These are phyloP conservation scores for Ellobium chinense DNA, from an alignment of 2,888 invertebrate genomes.

Conservation along the genomic window DNA sequence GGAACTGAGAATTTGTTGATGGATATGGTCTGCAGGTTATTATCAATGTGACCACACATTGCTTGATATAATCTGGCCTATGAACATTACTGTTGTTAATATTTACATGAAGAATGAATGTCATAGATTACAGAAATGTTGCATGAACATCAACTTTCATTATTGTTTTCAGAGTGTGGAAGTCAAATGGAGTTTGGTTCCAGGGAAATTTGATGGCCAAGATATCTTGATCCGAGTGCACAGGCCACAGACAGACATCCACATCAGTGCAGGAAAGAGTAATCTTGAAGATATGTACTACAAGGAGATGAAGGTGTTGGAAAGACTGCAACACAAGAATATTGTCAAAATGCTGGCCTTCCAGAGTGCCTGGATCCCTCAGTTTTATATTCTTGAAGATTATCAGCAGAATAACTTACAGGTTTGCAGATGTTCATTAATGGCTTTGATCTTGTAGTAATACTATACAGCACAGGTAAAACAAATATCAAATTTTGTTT, in stretches of 20 bases:
- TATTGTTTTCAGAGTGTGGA: neutral
- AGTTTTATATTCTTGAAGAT: conserved; percentile 50
- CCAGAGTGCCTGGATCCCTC: conserved; percentile 35
- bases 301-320: conserved; percentile 39
- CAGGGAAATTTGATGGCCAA: conserved; percentile 1
- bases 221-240: conserved; percentile 25
- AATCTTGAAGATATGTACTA: conserved; percentile 21
- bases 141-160: too few species aligned
- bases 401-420: conserved; percentile 29
- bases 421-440: too few species aligned
- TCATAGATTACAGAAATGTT: too few species aligned
- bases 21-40: too few species aligned
- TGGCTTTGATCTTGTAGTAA: too few species aligned
- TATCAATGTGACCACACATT: too few species aligned
- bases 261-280: conserved; percentile 10
- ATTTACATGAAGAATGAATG: too few species aligned
- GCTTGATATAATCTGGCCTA: neutral
- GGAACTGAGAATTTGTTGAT: too few species aligned
- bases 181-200: neutral
- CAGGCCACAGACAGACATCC: conserved; percentile 9
- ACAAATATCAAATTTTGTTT: too few species aligned
- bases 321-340: conserved; percentile 39
- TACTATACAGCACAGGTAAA: too few species aligned
- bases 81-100: neutral
- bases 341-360: conserved; percentile 43